Evolutionary conservation across 2,888 invertebrate species (phyloP).

Genomic region (Andrena camellia): DNA sequence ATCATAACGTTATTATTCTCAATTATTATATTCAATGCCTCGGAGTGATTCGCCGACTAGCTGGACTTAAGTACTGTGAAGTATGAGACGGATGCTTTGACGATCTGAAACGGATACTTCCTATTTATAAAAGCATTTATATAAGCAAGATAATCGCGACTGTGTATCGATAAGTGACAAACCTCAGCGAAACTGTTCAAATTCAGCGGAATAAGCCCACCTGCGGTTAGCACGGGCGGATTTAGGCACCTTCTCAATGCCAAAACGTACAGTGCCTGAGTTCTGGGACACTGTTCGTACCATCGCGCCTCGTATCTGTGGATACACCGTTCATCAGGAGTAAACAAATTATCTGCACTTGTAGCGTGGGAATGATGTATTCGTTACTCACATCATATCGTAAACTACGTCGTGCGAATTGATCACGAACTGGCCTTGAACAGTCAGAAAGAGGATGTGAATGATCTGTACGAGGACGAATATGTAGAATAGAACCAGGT

Average conservation of each 20-base stretch:
- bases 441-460: constrained; percentile 13
- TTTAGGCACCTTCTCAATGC: background rate
- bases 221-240: constrained; percentile 7
- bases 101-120: background rate
- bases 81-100: constrained; percentile 18
- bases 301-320: constrained; percentile 1
- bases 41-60: background rate
- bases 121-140: background rate
- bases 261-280: background rate
- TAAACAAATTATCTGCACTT: background rate
- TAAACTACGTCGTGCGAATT: background rate
- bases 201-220: constrained; percentile 6
- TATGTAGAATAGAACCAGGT: background rate
- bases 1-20: background rate
- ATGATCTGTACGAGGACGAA: background rate
- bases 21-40: background rate
- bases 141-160: background rate
- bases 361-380: background rate
- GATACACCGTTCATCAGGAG: background rate
- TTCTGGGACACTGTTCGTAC: background rate
- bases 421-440: constrained; percentile 16
- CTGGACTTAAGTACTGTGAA: constrained; percentile 19
- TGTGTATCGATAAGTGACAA: background rate
- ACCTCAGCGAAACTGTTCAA: constrained; percentile 9
- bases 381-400: background rate